These are phyloP conservation scores for Manis pentadactyla DNA, from an alignment of 2,797 vertebrate genomes.

Conservation along the genomic window DNA sequence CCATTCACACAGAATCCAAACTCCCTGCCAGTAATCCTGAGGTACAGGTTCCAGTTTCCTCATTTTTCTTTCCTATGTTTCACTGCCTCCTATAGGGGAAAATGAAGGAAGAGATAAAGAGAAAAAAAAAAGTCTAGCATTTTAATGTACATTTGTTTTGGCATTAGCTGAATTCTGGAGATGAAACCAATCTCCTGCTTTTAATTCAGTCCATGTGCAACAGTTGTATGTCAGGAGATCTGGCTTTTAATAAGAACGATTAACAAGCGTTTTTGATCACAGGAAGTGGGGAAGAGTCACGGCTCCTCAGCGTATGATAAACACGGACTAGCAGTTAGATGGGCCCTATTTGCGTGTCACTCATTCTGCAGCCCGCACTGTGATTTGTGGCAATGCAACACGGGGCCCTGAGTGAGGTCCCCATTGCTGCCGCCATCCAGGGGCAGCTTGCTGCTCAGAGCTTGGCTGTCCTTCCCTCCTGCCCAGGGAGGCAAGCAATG, in stretches of 20 bases:
- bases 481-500: constrained; percentile 57
- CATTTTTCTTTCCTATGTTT: background rate
- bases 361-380: background rate
- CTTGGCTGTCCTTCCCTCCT: constrained; percentile 74
- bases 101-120: background rate
- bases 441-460: background rate
- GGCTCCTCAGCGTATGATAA: constrained; percentile 66
- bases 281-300: constrained; percentile 70
- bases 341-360: background rate
- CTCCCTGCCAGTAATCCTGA: too few relatives aligned
- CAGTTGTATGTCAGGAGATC: background rate
- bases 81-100: constrained; percentile 55
- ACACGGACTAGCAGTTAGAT: background rate
- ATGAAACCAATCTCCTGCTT: constrained; percentile 76
- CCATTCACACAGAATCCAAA: background rate
- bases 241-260: constrained; percentile 74
- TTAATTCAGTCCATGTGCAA: constrained; percentile 81
- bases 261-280: constrained; percentile 77
- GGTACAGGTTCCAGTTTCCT: background rate
- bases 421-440: background rate
- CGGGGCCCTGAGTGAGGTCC: background rate
- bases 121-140: constrained; percentile 23
- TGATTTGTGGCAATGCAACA: background rate
- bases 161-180: constrained; percentile 71
- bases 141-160: constrained; percentile 76